Evolutionary conservation across 1,140 invertebrate species (phyloP).

Genomic region (Drosophila tristis): DNA sequence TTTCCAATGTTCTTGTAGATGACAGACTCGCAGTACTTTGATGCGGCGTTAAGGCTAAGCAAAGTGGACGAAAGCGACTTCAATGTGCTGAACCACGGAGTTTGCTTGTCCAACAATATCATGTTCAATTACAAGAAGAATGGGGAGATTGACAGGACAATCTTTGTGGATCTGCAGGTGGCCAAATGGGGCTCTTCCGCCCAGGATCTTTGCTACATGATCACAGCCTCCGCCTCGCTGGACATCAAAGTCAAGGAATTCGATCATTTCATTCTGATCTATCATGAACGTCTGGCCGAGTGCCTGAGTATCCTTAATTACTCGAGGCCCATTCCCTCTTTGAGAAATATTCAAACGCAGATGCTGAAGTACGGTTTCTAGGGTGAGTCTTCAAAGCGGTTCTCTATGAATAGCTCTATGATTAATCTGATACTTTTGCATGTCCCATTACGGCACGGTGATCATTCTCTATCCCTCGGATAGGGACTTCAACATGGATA

Average conservation of each 20-base stretch:
- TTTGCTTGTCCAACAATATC: constrained; percentile 83
- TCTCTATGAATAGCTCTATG: not conserved
- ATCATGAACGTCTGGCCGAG: constrained; percentile 58
- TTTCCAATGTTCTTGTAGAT: not conserved
- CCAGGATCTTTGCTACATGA: constrained; percentile 63
- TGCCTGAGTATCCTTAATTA: constrained; percentile 62
- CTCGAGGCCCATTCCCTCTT: constrained; percentile 45
- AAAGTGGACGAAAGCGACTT: constrained; percentile 84
- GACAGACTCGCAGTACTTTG: constrained; percentile 1
- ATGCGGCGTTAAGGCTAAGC: constrained; percentile 11
- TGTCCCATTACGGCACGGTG: constrained; percentile 33
- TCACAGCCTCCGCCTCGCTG: constrained; percentile 46
- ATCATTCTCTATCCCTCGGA: constrained; percentile 41
- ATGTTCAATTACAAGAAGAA: constrained; percentile 71
- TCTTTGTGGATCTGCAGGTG: constrained; percentile 64
- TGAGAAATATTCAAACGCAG: constrained; percentile 48
- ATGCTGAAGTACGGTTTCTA: constrained; percentile 58
- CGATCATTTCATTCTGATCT: constrained; percentile 58
- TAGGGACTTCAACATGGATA: constrained; percentile 58
- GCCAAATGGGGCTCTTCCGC: constrained; percentile 60
- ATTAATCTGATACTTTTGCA: constrained; percentile 7
- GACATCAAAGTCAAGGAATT: constrained; percentile 63
- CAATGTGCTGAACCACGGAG: constrained; percentile 87
- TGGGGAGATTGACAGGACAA: constrained; percentile 64
- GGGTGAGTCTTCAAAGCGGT: constrained; percentile 35